Base-by-base conservation (phyloP, 92 coral and sea anemone species). In the Epizoanthus illoricatus region DNA sequence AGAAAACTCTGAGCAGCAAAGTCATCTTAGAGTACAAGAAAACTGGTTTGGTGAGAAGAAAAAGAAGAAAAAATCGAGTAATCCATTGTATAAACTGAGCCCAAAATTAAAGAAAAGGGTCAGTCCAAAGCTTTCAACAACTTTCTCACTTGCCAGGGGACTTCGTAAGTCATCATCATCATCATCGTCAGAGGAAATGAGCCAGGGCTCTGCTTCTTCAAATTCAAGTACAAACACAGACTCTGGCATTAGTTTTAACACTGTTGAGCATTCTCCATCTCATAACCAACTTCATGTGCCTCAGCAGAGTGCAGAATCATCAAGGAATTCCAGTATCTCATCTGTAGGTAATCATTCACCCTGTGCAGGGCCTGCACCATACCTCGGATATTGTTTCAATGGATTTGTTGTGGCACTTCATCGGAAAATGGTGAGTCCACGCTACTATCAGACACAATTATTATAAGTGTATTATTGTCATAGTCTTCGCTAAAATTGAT, bases 331-430 rank as follows among this genome's bases (percentile, higher is more conserved):
- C 1, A 87, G 96, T 73, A 42, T 85, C 28, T 86, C 94, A 3
- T 92, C 97, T 4, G 63, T 78, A 43, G 82, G 82, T 18, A 78
- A 63, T 15, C 82, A 78, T 18, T 78, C 93, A 9, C 94, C 96
- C 47, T 57, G 85, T 17, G 76, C 80, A 63, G 91, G 91, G 67
- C 89, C 97, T 21, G 69, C 92, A 10, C 88, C 96, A 17, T 91
- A 84, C 64, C 65, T 88, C 40, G 91, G 92, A 20, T 85, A 85
- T 42, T 88, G 93, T 79, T 92, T 92, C 54, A 83, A 72, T 64
- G 95, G 99, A 16, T 96, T 91, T 80, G 94, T 94, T 71, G 94
- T 96, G 62, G 99, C 97, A 23, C 84, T 96, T 78, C 98, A 96
- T 84, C 87, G 99, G 58, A 96, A 96, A 89, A 89, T 89, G 91